These are phyloP conservation scores for Notechis scutatus DNA, from an alignment of 2,113 vertebrate genomes.

Conservation along the genomic window DNA sequence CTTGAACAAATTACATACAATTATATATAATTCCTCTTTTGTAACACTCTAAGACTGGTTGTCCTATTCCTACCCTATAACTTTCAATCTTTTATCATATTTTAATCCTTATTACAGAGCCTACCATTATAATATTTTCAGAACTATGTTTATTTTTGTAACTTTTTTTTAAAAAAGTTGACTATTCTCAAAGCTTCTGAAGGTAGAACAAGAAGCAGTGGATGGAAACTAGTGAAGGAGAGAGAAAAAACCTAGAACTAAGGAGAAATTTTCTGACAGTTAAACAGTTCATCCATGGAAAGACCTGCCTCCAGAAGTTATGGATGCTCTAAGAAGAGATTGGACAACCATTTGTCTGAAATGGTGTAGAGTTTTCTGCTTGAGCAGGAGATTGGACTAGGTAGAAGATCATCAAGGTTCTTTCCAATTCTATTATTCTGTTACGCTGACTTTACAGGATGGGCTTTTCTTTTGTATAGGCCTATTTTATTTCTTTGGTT, in stretches of 20 bases:
- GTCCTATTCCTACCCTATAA: background rate
- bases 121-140: background rate
- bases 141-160: background rate
- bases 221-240: background rate
- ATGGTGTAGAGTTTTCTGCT: background rate
- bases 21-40: background rate
- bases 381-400: background rate
- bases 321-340: background rate
- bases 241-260: background rate
- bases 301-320: background rate
- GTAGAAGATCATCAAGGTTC: background rate
- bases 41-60: background rate
- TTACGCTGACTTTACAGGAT: background rate
- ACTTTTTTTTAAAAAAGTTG: background rate
- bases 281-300: background rate
- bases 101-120: background rate
- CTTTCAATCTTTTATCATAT: background rate
- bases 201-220: background rate
- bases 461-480: background rate
- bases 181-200: background rate
- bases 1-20: background rate
- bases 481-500: background rate
- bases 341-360: background rate
- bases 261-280: background rate
- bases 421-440: background rate